Conservation (phyloP, 2,113 vertebrate genomes). For the Turdus rufiventris region DNA sequence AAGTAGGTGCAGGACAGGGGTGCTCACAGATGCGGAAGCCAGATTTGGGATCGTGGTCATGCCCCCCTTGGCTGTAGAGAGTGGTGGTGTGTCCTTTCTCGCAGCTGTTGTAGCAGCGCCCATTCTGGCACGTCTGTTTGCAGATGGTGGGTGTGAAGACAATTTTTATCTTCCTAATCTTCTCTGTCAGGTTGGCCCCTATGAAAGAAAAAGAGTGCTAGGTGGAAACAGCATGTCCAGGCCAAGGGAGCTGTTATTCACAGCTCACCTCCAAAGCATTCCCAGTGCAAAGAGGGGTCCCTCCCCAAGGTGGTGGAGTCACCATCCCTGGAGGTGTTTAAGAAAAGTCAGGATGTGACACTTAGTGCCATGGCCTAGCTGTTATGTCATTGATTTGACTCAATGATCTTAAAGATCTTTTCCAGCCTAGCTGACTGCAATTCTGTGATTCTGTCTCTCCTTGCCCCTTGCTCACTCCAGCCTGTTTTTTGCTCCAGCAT, state of each 20-base stretch:
- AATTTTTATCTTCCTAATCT: conserved; percentile 86
- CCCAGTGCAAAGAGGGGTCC: not conserved
- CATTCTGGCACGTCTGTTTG: conserved; percentile 84
- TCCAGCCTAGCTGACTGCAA: not conserved
- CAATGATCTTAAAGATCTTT: not conserved
- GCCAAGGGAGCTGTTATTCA: not conserved
- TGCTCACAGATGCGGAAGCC: conserved; percentile 96
- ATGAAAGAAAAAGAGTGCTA: conserved; percentile 32
- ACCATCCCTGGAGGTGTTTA: not conserved
- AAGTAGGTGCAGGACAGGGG: not conserved
- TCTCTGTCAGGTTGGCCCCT: conserved; percentile 80
- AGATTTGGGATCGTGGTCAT: conserved; percentile 73
- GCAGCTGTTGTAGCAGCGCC: conserved; percentile 87
- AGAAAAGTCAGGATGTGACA: not conserved
- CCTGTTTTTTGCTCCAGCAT: not conserved
- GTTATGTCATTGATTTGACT: not conserved
- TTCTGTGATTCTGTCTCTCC: not conserved
- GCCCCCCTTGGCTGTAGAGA: conserved; percentile 82
- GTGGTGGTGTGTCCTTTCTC: conserved; percentile 90
- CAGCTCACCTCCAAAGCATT: not conserved
- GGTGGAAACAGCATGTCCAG: not conserved
- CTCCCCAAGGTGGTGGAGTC: not conserved
- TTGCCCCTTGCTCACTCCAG: not conserved
- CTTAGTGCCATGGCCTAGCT: not conserved
- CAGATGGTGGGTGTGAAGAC: conserved; percentile 95